phyloP scores from a whole-genome alignment of 2,797 vertebrate species.

The Halcyon smyrnensis region DNA sequence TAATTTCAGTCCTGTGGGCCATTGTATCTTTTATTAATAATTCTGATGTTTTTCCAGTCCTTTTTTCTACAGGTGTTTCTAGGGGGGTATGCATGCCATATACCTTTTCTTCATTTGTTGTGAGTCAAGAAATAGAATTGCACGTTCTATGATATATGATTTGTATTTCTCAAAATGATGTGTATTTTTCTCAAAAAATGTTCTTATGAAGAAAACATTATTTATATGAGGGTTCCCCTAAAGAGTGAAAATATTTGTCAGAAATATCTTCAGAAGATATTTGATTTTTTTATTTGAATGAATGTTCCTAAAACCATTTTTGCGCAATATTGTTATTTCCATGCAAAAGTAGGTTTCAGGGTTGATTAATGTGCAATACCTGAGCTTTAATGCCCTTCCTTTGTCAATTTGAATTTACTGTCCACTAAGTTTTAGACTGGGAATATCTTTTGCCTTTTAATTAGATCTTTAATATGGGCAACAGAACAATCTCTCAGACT shows the following conservation, averaged over 20 bases:
- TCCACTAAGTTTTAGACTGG: not conserved
- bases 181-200: not conserved
- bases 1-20: not conserved
- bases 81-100: not conserved
- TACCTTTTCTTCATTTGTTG: not conserved
- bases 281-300: not conserved
- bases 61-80: not conserved
- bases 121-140: not conserved
- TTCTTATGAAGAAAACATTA: not conserved
- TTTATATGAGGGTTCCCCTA: not conserved
- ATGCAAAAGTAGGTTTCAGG: not conserved
- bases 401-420: not conserved
- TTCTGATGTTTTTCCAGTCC: not conserved
- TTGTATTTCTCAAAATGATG: not conserved
- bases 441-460: constrained; percentile 22
- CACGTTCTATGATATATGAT: not conserved
- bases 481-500: not conserved
- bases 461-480: not conserved
- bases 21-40: not conserved
- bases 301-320: not conserved
- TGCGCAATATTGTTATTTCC: not conserved
- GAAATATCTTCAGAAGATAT: not conserved
- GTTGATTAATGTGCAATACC: not conserved
- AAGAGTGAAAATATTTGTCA: not conserved
- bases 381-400: not conserved